Evolutionary conservation across 2,113 vertebrate species (phyloP).

Genomic region (Butorides virescens): DNA sequence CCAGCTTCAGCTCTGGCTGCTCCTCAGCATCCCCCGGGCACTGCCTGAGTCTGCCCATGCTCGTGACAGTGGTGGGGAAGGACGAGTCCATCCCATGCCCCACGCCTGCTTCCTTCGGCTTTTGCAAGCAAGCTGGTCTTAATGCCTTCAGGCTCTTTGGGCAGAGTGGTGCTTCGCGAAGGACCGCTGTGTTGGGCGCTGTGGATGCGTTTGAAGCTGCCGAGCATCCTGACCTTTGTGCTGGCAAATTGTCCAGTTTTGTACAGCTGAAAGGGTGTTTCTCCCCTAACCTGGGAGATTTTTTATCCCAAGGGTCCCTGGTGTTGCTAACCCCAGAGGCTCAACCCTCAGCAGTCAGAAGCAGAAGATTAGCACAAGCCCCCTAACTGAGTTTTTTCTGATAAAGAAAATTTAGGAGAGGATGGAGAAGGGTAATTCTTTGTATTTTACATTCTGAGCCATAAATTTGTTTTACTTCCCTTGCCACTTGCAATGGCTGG

Average conservation of each 20-base stretch:
- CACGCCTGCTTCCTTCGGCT: not conserved
- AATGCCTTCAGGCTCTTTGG: not conserved
- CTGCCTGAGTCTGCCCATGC: not conserved
- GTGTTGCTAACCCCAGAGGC: not conserved
- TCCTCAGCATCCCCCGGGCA: not conserved
- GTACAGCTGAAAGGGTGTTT: not conserved
- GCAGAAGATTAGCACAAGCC: not conserved
- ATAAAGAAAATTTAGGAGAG: not conserved
- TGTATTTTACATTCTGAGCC: not conserved
- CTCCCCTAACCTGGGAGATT: not conserved
- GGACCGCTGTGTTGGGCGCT: not conserved
- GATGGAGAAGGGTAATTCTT: not conserved
- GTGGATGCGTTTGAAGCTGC: not conserved
- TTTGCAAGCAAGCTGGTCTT: not conserved
- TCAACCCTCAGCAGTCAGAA: not conserved
- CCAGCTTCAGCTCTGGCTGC: not conserved
- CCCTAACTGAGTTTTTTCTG: not conserved
- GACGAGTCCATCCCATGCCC: accelerated
- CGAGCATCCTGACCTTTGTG: not conserved
- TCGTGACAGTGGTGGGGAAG: accelerated
- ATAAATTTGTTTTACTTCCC: not conserved
- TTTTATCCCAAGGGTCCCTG: not conserved
- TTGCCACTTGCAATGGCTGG: not conserved
- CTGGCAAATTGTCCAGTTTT: not conserved
- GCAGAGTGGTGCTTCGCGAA: not conserved